Evolutionary conservation across 2,113 vertebrate species (phyloP), one percentile per base, ranked within the genome.

Genomic region (Oryzias woworae): DNA sequence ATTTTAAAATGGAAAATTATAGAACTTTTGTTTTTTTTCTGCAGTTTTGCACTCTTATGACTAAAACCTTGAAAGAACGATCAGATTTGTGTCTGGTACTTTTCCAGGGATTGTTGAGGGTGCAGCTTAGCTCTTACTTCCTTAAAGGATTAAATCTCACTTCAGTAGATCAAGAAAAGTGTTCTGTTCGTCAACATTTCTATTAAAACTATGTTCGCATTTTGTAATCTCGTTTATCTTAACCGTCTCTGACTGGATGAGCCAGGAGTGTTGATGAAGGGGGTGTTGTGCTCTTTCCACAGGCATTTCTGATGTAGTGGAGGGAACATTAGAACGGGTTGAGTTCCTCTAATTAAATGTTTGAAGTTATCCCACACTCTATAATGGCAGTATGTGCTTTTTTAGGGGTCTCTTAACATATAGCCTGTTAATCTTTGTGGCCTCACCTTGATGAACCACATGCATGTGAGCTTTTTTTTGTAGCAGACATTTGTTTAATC

Each of bases 341-440:
- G 77, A 84, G 73, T 57, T 15, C 23, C 64, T 71, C 66, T 81
- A 84, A 77, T 77, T 62, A 73, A 73, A 84, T 55, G 71, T 78
- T 73, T 63, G 13, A 71, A 70, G 65, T 63, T 20, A 1, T 54
- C 18, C 36, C 48, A 1, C 20, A 7, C 55, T 53, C 14, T 48
- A 71, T 53, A 53, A 23, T 85, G 60, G 76, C 1, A 76, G 78
- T 75, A 75, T 57, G 61, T 59, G 36, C 61, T 50, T 74, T 51
- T 63, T 50, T 59, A 42, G 23, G 41, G 8, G n/a, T 28, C 56
- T 28, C 55, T 42, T 24, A 41, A 53, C 42, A 41, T 71, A 24
- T 50, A 71, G 53, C 17, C 17, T 8, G 0, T 65, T 69, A 12
- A 54, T 23, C 42, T 53, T 20, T 4, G 68, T 61, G 63, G 58